Conservation (phyloP, 2,888 invertebrate genomes). For the Andrena chrysosceles region DNA sequence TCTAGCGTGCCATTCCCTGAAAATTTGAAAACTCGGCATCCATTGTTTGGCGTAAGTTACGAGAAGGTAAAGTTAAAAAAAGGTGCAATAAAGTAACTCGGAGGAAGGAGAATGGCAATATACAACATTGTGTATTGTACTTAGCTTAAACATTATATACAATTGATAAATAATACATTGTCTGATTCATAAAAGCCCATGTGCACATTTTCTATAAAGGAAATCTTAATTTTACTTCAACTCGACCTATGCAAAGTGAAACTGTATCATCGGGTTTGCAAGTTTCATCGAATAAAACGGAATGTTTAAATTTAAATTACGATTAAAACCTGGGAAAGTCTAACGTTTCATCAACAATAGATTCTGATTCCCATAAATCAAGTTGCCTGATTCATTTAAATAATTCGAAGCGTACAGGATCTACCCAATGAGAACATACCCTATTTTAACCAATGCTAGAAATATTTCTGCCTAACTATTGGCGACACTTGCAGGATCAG, state of each 20-base stretch:
- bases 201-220: not conserved
- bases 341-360: not conserved
- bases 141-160: constrained; percentile 12
- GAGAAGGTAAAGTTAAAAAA: constrained; percentile 7
- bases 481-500: constrained; percentile 26
- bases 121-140: constrained; percentile 13
- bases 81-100: constrained; percentile 28
- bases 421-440: constrained; percentile 7
- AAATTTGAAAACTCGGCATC: constrained; percentile 75
- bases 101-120: not conserved
- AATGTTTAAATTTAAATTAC: not conserved
- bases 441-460: constrained; percentile 34
- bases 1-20: constrained; percentile 73
- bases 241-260: not conserved
- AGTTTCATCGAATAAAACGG: constrained; percentile 35
- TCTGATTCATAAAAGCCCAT: not conserved
- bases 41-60: constrained; percentile 68
- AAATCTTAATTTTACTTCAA: not conserved
- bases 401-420: constrained; percentile 2
- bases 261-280: constrained; percentile 21
- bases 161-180: constrained; percentile 11
- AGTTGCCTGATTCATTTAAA: constrained; percentile 17
- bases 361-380: not conserved
- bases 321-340: not conserved
- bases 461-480: constrained; percentile 26